phyloP scores from a whole-genome alignment of 1,140 invertebrate genomes.

The Camponotus pennsylvanicus region DNA sequence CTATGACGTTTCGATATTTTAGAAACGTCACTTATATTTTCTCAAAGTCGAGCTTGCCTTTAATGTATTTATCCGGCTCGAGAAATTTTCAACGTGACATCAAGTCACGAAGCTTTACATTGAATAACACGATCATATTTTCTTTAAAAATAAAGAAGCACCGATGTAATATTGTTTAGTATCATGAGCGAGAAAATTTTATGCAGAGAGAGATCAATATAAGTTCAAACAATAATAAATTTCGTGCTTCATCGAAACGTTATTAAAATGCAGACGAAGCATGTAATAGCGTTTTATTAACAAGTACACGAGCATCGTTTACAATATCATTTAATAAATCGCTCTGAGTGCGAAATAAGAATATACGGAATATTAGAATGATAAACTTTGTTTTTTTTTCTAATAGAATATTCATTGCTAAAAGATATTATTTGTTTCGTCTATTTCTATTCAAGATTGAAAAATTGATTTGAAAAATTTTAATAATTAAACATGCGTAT shows the following conservation, averaged over 20 bases:
- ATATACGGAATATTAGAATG: not conserved
- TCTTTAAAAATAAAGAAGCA: constrained; percentile 24
- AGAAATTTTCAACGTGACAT: constrained; percentile 28
- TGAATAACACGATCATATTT: constrained; percentile 6
- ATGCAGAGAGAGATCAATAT: constrained; percentile 5
- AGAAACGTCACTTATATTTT: constrained; percentile 22
- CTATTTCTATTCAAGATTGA: not conserved
- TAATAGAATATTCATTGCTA: not conserved
- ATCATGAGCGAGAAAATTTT: constrained; percentile 4
- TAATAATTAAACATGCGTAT: not conserved
- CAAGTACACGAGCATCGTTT: not conserved
- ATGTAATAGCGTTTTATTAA: constrained; percentile 38
- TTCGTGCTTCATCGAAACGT: not conserved
- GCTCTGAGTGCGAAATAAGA: not conserved
- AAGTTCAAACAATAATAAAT: constrained; percentile 38
- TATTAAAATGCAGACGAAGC: constrained; percentile 5
- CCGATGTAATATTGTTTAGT: constrained; percentile 12
- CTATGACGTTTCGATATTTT: not conserved
- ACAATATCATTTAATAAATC: constrained; percentile 6
- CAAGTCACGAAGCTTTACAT: constrained; percentile 18
- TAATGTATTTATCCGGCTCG: constrained; percentile 39
- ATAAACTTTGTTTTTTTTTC: not conserved
- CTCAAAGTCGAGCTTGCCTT: constrained; percentile 20
- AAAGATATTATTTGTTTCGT: not conserved
- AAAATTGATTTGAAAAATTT: not conserved